Percentiles rank a stretch among this genome's conserved stretches.
phyloP scores from a whole-genome alignment of 35 echinoderm and acorn worm species.

The Anneissia japonica region DNA sequence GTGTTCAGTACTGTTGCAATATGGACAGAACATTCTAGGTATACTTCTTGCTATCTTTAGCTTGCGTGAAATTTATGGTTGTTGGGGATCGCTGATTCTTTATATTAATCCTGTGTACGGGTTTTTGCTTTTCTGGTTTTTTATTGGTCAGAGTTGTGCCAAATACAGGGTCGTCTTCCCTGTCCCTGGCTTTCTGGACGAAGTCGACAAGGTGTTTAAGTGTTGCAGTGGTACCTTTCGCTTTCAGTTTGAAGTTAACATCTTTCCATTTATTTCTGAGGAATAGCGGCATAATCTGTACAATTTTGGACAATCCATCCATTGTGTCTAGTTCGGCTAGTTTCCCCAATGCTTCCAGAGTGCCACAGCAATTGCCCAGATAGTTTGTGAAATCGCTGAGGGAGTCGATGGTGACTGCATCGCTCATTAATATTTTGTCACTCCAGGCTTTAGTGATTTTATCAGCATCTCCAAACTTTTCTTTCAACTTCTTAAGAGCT shows the following conservation, averaged over 20 bases:
- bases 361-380: background rate
- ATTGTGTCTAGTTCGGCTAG: background rate
- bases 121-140: background rate
- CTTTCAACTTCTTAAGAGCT: background rate
- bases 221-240: background rate
- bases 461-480: background rate
- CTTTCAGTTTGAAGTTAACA: background rate
- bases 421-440: background rate
- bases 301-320: background rate
- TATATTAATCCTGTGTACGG: background rate
- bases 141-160: background rate
- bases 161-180: background rate
- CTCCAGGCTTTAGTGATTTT: background rate
- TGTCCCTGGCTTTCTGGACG: background rate
- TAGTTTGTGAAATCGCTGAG: background rate
- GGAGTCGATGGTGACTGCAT: background rate
- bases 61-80: background rate
- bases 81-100: background rate
- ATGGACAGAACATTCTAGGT: background rate
- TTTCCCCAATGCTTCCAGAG: background rate
- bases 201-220: background rate
- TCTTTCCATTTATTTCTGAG: too few relatives aligned
- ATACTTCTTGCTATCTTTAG: background rate
- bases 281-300: background rate
- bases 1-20: background rate